Conservation (phyloP, 2,888 invertebrate genomes). For the Imbricaverruca yamaguchii region DNA sequence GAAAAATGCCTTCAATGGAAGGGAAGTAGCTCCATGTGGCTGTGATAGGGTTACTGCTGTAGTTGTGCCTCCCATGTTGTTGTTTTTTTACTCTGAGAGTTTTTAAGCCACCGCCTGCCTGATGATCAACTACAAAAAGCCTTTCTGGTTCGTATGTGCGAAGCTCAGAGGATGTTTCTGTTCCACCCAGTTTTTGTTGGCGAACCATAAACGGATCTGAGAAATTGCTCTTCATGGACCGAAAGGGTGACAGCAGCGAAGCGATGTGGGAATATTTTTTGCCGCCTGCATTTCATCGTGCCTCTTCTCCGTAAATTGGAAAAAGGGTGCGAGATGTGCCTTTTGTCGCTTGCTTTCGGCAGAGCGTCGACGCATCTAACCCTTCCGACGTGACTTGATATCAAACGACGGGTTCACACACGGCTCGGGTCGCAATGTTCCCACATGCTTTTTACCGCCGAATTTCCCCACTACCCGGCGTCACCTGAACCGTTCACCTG, state of each 20-base stretch:
- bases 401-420: neutral
- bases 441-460: neutral
- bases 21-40: no score
- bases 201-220: neutral
- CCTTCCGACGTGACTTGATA: conserved; percentile 20
- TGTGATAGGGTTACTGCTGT: no score
- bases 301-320: neutral
- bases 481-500: neutral
- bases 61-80: no score
- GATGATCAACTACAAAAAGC: no score
- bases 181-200: neutral
- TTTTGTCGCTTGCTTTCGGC: neutral
- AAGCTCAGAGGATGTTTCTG: no score
- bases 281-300: neutral
- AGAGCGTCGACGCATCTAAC: neutral
- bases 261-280: conserved; percentile 5
- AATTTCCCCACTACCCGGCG: neutral
- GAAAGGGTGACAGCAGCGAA: neutral
- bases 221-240: neutral
- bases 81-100: no score
- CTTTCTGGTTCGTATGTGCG: no score
- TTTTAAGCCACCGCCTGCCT: no score
- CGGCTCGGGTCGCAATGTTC: neutral
- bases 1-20: no score
- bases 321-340: conserved; percentile 7